Evolutionary conservation across 2,888 invertebrate species (phyloP), one percentile per base, ranked within the genome.

Genomic region (Embidobia sp.): DNA sequence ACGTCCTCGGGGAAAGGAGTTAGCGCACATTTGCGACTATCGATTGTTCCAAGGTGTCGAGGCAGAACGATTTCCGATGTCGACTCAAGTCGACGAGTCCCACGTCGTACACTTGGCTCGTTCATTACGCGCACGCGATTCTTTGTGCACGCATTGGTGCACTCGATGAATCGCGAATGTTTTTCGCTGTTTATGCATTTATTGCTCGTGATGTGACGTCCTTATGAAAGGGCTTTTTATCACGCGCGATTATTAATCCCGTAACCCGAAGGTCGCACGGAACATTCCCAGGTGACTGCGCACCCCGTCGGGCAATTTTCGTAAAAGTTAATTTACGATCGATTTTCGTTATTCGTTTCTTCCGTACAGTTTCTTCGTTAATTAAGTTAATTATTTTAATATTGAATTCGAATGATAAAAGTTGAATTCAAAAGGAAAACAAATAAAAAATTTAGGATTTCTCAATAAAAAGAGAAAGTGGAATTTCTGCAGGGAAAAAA

Each of bases 41-140:
- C 70, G 76, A 76, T 74, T 79, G 76, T 76, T 57, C 63, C 63
- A 70, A 78, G 78, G 79, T 76, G 79, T 79, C 74, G 73, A 67
- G 63, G 76, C 73, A 72, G 70, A 78, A 78, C 75, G 72, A 75
- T 72, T 74, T 67, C 74, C 70, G 75, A 75, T 72, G 78, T 72
- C 72, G 78, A 70, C 74, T 70, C 59, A 74, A 78, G 78, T 70
- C 74, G 70, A 63, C 70, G 46, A 72, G 61, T 78, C 75, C 67
- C 75, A 35, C 22, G 78, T 70, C 75, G 61, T 70, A 35, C 67
- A 74, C 55, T 64, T 57, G 49, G 51, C 69, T 63, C 57, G 70
- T 61, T 78, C 74, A 78, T 78, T 78, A 78, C 49, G 66, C 61
- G 78, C 74, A 78, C 74, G 74, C 77, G 69, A 78, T 78, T 57